Evolutionary conservation across 1,140 invertebrate species (phyloP).

Genomic region (Apocrypta bakeri): DNA sequence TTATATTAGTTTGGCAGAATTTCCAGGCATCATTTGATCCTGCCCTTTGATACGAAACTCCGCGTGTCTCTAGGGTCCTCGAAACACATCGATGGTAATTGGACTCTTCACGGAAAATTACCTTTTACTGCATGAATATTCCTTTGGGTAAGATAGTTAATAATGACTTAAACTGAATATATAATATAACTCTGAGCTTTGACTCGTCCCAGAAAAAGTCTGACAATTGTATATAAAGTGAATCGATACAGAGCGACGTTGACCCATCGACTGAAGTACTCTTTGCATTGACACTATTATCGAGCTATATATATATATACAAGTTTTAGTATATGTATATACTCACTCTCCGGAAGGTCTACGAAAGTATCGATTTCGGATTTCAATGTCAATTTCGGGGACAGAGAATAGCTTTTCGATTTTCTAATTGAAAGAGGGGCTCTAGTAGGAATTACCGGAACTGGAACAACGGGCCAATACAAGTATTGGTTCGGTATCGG

Average conservation of each 20-base stretch:
- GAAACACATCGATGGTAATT: not conserved
- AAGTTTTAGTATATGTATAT: no score
- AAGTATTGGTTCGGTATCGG: no score
- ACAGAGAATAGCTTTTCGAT: not conserved
- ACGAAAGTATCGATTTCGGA: not conserved
- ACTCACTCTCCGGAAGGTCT: not conserved
- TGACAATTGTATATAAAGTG: not conserved
- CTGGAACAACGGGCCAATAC: no score
- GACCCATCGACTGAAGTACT: constrained; percentile 3
- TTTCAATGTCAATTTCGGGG: constrained; percentile 8
- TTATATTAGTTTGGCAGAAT: not conserved
- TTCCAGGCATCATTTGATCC: not conserved
- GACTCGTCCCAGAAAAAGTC: not conserved
- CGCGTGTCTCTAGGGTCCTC: not conserved
- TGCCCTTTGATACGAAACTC: not conserved
- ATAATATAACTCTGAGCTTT: no score
- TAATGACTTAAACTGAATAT: no score
- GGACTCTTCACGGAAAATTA: not conserved
- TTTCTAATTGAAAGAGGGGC: not conserved
- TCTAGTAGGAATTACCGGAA: no score
- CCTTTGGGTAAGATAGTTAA: no score
- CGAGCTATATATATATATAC: no score
- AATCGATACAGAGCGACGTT: not conserved
- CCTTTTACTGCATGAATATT: no score
- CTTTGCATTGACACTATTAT: constrained; percentile 13